Base-by-base conservation (phyloP, 2,797 vertebrate genomes). In the Microchirus variegatus region DNA sequence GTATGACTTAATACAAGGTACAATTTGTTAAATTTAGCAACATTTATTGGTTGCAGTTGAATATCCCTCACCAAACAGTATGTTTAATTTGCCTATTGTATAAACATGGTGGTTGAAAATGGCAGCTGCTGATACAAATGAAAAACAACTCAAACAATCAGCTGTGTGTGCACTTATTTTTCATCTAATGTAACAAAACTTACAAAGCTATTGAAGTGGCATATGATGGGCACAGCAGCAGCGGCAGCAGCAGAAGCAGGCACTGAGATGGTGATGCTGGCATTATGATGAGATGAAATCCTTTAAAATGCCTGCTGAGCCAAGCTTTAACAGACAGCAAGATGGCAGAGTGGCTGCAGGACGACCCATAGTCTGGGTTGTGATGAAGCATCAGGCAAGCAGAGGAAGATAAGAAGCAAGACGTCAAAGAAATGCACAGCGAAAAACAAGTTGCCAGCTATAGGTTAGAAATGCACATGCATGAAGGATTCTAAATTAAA, bases 321-420 rank as follows among this genome's bases (percentile, higher is more conserved):
- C 31, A 31, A 78, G 71, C 67, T 77, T 76, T 77, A 70, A 75
- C 71, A 84, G 76, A 70, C 40, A 75, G 70, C 53, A 48, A 71
- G 77, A 62, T 61, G 74, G 67, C 63, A 75, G 78, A 79, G 22
- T 72, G 78, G 69, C 79, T 73, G 81, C n/a, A 75, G 74, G 73
- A 77, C 58, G 64, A 59, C 58, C 77, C 66, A 67, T 2, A 73
- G 76, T 65, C 72, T 76, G 68, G 72, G 84, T 51, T 60, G 56
- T 55, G 60, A 74, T 46, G 56, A 46, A 83, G 83, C 77, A 77
- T 78, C 83, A 86, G 84, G 88, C 82, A 84, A 84, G 79, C 65
- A 81, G 65, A 84, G 59, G 64, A 61, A 75, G 69, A 83, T 40
- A 83, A 67, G 68, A 82, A 26, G 70, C 31, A 72, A 77, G 67